A percentile compares a stretch with the other conserved stretches of the same genome.
These are phyloP conservation scores for Ophiodon elongatus DNA, from an alignment of 2,113 vertebrate species.

Conservation along the genomic window DNA sequence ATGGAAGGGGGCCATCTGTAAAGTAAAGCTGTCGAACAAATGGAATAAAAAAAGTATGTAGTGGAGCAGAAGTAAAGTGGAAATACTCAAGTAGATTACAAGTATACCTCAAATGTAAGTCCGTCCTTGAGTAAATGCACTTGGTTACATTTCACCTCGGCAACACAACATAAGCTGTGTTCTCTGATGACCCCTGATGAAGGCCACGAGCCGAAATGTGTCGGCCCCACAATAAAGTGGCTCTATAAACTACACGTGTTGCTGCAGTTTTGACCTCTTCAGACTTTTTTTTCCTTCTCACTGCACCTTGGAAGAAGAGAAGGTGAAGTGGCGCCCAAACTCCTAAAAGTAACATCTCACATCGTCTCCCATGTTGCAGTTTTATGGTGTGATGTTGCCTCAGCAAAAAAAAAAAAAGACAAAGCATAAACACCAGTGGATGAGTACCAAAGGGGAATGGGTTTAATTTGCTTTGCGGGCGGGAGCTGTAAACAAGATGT, in stretches of 20 bases:
- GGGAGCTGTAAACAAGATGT: conserved; percentile 56
- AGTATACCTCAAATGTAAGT: not conserved
- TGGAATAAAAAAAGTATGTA: not conserved
- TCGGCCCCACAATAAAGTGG: not conserved
- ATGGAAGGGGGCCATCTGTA: not conserved
- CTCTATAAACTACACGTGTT: not conserved
- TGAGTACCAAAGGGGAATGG: conserved; percentile 37
- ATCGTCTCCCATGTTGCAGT: not conserved
- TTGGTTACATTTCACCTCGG: not conserved
- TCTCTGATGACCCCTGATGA: not conserved
- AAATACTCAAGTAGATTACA: not conserved
- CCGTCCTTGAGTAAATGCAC: not conserved
- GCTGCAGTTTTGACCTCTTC: not conserved
- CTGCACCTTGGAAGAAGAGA: not conserved
- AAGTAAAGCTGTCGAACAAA: not conserved
- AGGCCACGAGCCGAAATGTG: not conserved
- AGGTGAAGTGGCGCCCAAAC: not conserved
- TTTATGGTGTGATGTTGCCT: conserved; percentile 49
- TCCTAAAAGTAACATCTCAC: conserved; percentile 30
- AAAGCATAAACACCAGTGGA: conserved; percentile 24
- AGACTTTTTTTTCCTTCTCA: not conserved
- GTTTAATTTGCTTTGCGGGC: conserved; percentile 61
- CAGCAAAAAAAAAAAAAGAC: conserved; percentile 44
- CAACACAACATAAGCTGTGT: not conserved
- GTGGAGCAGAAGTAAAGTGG: not conserved